Conservation (phyloP, 2,888 invertebrate genomes). For the Nephrotoma guestfalica region DNA sequence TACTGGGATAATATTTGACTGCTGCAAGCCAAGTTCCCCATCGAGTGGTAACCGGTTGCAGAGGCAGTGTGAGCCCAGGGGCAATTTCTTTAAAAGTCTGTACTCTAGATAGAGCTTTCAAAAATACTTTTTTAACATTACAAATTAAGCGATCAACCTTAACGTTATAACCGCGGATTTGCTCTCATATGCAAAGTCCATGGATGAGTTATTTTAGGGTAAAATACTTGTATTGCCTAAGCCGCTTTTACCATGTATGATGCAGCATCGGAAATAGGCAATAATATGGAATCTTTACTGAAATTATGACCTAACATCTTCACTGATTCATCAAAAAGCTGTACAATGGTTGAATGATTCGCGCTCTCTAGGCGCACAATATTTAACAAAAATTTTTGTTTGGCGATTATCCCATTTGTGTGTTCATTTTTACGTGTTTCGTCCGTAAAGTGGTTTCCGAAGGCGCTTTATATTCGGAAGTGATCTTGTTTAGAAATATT, state of each 20-base stretch:
- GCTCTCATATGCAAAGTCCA: constrained; percentile 19
- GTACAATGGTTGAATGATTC: not conserved
- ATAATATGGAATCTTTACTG: not conserved
- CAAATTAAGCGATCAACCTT: constrained; percentile 11
- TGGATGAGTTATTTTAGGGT: too few species aligned
- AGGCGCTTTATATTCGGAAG: constrained; percentile 6
- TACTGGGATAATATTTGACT: constrained; percentile 16
- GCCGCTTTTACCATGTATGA: constrained; percentile 17
- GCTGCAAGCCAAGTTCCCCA: constrained; percentile 9
- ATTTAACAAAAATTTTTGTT: not conserved
- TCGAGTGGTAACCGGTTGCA: not conserved
- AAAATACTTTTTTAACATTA: not conserved
- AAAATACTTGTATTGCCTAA: too few species aligned
- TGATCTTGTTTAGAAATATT: not conserved
- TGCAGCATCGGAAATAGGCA: constrained; percentile 13
- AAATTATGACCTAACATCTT: constrained; percentile 2
- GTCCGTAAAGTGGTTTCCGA: not conserved
- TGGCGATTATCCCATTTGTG: not conserved
- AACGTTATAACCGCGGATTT: constrained; percentile 15
- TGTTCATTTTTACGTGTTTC: not conserved
- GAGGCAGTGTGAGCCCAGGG: not conserved
- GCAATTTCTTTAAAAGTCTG: not conserved
- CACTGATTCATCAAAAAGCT: not conserved
- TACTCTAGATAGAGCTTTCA: not conserved
- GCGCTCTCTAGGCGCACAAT: not conserved